These are phyloP conservation scores for Leucophenga maculata DNA, from an alignment of 2,888 invertebrate species.

Conservation along the genomic window DNA sequence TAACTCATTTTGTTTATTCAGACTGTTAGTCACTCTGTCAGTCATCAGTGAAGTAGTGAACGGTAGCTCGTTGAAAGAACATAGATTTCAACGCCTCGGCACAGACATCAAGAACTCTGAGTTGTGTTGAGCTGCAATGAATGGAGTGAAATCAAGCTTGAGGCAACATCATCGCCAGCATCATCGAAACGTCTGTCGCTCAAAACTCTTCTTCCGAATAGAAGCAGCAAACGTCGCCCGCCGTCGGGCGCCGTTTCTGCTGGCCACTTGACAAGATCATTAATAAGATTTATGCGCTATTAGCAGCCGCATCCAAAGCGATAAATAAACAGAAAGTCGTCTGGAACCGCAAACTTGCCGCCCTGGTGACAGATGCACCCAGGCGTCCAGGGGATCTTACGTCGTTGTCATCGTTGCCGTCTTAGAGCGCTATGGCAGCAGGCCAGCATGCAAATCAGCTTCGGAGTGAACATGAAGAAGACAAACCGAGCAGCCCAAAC, in stretches of 20 bases:
- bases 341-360: constrained; percentile 18
- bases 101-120: constrained; percentile 34
- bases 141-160: constrained; percentile 21
- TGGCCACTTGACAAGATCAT: constrained; percentile 68
- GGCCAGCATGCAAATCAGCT: constrained; percentile 28
- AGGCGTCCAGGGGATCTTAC: not conserved
- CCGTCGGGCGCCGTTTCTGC: not conserved
- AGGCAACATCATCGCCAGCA: not conserved
- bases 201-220: no score
- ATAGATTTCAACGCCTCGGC: constrained; percentile 51
- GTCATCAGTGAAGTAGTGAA: constrained; percentile 31
- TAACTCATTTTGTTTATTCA: not conserved
- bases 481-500: not conserved
- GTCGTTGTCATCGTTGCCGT: constrained; percentile 28
- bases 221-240: constrained; percentile 24
- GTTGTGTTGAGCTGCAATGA: constrained; percentile 19
- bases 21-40: not conserved
- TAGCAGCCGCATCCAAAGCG: constrained; percentile 64
- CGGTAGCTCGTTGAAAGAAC: constrained; percentile 57
- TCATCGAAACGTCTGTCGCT: constrained; percentile 17
- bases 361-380: constrained; percentile 13
- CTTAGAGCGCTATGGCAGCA: not conserved
- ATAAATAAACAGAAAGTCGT: constrained; percentile 54
- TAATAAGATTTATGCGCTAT: constrained; percentile 69
- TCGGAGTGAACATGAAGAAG: not conserved